Percentiles rank a stretch among this genome's conserved stretches.
Evolutionary conservation across 2,888 invertebrate genomes (phyloP).

Genomic region (Drosophila borborema): DNA sequence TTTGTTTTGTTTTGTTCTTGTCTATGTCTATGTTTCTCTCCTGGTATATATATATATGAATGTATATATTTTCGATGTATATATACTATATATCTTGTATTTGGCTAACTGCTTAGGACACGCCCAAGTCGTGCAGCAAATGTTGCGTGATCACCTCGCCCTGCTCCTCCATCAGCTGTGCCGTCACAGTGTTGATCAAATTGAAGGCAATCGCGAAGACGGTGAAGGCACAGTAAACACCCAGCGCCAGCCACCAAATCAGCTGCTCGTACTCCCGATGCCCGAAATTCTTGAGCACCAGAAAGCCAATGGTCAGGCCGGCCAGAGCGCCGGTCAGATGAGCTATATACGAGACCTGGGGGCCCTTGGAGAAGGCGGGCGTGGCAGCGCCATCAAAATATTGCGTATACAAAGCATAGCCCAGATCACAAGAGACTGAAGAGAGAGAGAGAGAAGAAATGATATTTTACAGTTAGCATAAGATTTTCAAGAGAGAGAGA

Average conservation of each 20-base stretch:
- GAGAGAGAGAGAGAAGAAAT: neutral
- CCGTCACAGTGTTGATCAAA: slow-evolving; percentile 87
- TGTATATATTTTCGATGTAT: slow-evolving; percentile 10
- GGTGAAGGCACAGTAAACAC: slow-evolving; percentile 96
- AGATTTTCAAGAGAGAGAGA: neutral
- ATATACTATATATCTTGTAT: slow-evolving; percentile 10
- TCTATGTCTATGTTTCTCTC: slow-evolving; percentile 54
- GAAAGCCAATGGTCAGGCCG: slow-evolving; percentile 96
- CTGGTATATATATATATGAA: slow-evolving; percentile 17
- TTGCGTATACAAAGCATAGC: slow-evolving; percentile 97
- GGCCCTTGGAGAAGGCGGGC: slow-evolving; percentile 83
- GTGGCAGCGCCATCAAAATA: slow-evolving; percentile 85
- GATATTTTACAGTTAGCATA: slow-evolving; percentile 5
- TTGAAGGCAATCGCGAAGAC: slow-evolving; percentile 97
- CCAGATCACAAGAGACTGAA: slow-evolving; percentile 95
- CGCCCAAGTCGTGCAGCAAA: slow-evolving; percentile 85
- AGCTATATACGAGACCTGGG: slow-evolving; percentile 97
- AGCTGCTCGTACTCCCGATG: slow-evolving; percentile 96
- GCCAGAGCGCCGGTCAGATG: slow-evolving; percentile 97
- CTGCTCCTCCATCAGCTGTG: slow-evolving; percentile 85
- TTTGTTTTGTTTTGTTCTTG: slow-evolving; percentile 21
- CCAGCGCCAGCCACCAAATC: slow-evolving; percentile 97
- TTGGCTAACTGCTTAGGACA: slow-evolving; percentile 78
- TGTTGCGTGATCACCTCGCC: slow-evolving; percentile 85
- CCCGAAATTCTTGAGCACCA: slow-evolving; percentile 98